Percentiles rank a stretch among this genome's conserved stretches.
Evolutionary conservation across 1,140 invertebrate species (phyloP).

Genomic region (Drosophila trapezifrons): DNA sequence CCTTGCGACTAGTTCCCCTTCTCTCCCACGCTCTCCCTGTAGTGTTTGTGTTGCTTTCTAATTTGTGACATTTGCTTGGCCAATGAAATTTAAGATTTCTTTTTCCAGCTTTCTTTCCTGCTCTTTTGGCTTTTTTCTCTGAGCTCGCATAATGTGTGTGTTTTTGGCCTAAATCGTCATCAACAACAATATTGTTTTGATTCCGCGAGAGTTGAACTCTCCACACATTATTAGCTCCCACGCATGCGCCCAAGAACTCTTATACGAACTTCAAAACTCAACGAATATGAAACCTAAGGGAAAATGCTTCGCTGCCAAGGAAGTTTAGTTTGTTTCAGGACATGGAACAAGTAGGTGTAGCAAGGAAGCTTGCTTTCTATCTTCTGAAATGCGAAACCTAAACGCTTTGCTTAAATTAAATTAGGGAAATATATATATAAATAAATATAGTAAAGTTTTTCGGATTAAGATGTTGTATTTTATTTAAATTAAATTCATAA

Average conservation of each 20-base stretch:
- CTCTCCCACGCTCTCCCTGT: background rate
- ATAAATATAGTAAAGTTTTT: no score
- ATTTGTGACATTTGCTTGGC: slow-evolving; percentile 63
- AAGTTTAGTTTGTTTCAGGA: slow-evolving; percentile 33
- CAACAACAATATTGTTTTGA: slow-evolving; percentile 34
- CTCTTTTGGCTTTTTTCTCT: slow-evolving; percentile 21
- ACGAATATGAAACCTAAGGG: slow-evolving; percentile 16
- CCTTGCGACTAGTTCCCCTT: background rate
- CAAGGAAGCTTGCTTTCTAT: background rate
- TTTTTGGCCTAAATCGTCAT: slow-evolving; percentile 43
- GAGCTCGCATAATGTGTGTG: slow-evolving; percentile 16
- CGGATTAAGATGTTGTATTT: no score
- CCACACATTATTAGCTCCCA: slow-evolving; percentile 5
- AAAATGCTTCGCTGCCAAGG: slow-evolving; percentile 1
- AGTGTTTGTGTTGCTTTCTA: slow-evolving; percentile 30
- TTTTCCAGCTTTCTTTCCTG: slow-evolving; percentile 25
- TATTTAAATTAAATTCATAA: no score
- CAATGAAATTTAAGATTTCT: slow-evolving; percentile 61
- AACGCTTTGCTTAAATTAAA: no score
- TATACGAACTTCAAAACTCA: slow-evolving; percentile 34
- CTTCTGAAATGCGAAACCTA: background rate
- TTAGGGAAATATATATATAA: no score
- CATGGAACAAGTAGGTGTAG: slow-evolving; percentile 12
- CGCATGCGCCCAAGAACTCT: slow-evolving; percentile 29
- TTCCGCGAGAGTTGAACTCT: slow-evolving; percentile 18